These are phyloP conservation scores for Leptoclinus maculatus DNA, from an alignment of 2,797 vertebrate genomes.

Conservation along the genomic window DNA sequence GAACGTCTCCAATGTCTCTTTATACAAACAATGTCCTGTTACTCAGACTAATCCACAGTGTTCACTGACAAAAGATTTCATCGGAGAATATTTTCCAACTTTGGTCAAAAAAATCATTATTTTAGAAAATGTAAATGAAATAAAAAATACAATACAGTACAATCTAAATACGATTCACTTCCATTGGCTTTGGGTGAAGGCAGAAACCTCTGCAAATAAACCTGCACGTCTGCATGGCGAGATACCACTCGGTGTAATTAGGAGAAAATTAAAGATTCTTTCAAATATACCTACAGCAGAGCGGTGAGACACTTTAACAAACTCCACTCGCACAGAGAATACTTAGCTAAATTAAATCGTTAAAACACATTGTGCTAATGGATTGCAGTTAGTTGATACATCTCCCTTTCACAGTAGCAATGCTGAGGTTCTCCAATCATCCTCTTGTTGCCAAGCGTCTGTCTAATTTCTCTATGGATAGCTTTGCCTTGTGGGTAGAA, in stretches of 20 bases:
- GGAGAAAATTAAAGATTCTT: background rate
- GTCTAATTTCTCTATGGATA: background rate
- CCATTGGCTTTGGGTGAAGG: background rate
- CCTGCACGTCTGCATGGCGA: background rate
- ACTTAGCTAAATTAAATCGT: background rate
- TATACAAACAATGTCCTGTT: background rate
- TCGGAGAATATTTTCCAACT: background rate
- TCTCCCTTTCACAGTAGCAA: background rate
- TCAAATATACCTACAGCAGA: background rate
- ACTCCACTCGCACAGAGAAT: background rate
- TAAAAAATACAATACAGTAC: background rate
- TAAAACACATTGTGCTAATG: background rate
- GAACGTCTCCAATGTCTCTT: background rate
- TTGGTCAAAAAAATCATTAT: background rate
- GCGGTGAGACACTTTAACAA: background rate
- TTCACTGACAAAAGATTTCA: background rate
- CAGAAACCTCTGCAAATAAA: constrained; percentile 5
- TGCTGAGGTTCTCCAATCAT: background rate
- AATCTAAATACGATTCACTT: background rate
- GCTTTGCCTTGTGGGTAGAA: background rate
- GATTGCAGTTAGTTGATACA: too few relatives aligned
- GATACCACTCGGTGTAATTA: background rate
- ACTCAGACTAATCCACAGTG: background rate
- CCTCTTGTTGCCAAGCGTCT: background rate
- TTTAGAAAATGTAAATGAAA: background rate